Base-by-base conservation (phyloP, 2,113 vertebrate species). In the Gobius niger region DNA sequence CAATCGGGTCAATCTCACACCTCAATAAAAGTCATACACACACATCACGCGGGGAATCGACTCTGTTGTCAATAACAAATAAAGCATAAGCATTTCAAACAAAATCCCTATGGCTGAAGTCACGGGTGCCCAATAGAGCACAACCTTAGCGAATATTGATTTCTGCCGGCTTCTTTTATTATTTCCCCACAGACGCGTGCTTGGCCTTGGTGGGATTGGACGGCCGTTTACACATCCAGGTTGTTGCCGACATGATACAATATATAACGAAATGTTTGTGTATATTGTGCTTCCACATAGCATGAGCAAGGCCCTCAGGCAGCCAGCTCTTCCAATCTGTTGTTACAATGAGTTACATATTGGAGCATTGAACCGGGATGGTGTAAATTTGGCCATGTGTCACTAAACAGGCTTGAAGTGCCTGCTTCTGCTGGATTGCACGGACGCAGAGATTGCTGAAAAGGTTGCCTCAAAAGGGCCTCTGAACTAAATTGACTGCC, bases 1-100 rank as follows among this genome's bases (percentile, higher is more conserved):
- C 70, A 60, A 14, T 70, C 65, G 49, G 53, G 63, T 64, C 53
- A 54, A 40, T 69, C 9, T 49, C 16, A 13, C 24, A 63, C 24
- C 69, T 72, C 44, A 61, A 4, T 47, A 44, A 59, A 63, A 64
- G 18, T 11, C 19, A 63, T 44, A 13, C 24, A 44, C 44, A 54
- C 53, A 47, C 11, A 52, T 14, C 42, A 41, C 46, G 47, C 18
- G 44, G 44, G 16, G 19, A 44, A 51, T 40, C 44, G 50, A 40
- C 56, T 15, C 14, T 9, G 61, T 14, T 63, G 61, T 10, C 7
- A 41, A 52, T 53, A 51, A 47, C 13, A 47, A 64, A 47, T 63
- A 47, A 6, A 68, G 40, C 63, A 47, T 57, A 53, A 50, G 52
- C 2, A 68, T 42, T 42, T 68, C 15, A 53, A 66, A 63, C 47